Conservation (phyloP, 2,888 invertebrate genomes). For the Chirona hameri region DNA sequence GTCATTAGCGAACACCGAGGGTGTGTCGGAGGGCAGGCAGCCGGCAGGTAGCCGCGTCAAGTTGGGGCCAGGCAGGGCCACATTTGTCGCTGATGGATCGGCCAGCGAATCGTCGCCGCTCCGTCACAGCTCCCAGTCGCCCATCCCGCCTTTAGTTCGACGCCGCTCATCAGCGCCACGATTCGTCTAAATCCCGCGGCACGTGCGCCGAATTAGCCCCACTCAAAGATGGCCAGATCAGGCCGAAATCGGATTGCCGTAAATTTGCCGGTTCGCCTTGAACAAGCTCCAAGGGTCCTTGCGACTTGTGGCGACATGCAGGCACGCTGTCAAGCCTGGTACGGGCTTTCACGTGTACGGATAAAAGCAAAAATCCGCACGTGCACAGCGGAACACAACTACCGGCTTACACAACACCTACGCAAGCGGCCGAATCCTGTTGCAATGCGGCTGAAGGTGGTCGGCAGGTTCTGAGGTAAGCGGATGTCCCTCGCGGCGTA, state of each 20-base stretch:
- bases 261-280: background rate
- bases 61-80: background rate
- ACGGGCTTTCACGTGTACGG: no score
- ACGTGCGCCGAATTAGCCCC: background rate
- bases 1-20: no score
- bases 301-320: background rate
- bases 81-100: background rate
- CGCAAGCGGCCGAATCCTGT: no score
- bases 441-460: no score
- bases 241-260: background rate
- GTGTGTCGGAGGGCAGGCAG: background rate
- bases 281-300: background rate
- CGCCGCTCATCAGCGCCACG: background rate
- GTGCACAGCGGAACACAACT: no score
- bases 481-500: no score
- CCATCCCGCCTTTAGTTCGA: background rate
- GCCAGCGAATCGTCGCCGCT: background rate
- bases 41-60: background rate
- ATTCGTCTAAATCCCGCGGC: background rate
- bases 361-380: no score
- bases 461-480: no score
- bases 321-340: background rate
- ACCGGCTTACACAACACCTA: no score
- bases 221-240: background rate
- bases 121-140: background rate